Percentiles rank a stretch among this genome's conserved stretches.
These are phyloP conservation scores for Chaitophorus viminalis DNA, from an alignment of 2,888 invertebrate species.

Conservation along the genomic window DNA sequence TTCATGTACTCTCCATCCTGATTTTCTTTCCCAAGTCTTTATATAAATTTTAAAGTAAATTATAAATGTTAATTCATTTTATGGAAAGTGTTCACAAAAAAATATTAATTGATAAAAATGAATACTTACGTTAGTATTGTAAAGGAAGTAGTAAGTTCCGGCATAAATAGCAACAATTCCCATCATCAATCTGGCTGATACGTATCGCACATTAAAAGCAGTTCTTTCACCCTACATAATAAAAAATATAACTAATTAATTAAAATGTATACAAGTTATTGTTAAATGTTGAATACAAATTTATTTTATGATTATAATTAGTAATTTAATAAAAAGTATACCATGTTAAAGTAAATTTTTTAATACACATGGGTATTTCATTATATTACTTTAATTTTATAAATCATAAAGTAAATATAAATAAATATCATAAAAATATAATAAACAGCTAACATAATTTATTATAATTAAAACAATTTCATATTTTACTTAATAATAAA, in stretches of 20 bases:
- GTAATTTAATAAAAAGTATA: neutral
- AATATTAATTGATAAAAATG: neutral
- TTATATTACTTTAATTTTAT: no score
- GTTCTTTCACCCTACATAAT: constrained; percentile 71
- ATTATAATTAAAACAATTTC: no score
- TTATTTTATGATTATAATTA: no score
- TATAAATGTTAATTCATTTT: neutral
- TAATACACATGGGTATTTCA: no score
- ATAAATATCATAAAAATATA: neutral
- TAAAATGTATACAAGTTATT: neutral
- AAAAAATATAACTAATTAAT: constrained; percentile 47
- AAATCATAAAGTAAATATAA: no score
- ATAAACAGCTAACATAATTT: no score
- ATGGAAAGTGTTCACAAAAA: neutral
- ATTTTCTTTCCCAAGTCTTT: constrained; percentile 81
- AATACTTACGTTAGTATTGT: constrained; percentile 78
- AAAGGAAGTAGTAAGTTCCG: constrained; percentile 82
- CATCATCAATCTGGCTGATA: constrained; percentile 74
- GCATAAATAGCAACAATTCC: constrained; percentile 70
- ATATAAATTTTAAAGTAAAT: constrained; percentile 62
- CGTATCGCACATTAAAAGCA: constrained; percentile 73
- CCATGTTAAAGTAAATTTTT: no score
- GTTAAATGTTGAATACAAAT: neutral
- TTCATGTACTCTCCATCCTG: constrained; percentile 76
- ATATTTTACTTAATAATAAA: no score